Percentiles rank a stretch among this genome's conserved stretches.
phyloP scores from a whole-genome alignment of 2,113 vertebrate species.

The Amphiprion percula region DNA sequence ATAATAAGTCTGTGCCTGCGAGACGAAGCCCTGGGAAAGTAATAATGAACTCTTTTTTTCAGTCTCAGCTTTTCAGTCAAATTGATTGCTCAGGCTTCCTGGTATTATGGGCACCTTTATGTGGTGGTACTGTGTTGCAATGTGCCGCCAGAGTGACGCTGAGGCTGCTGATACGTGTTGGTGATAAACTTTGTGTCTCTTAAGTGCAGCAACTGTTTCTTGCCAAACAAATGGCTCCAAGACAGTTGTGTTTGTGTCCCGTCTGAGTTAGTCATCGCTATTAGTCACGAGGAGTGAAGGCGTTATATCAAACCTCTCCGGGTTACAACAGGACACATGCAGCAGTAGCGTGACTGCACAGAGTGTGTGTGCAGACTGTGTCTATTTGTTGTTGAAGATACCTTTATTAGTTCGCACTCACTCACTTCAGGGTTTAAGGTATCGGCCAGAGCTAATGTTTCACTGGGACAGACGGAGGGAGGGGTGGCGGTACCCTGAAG shows the following conservation, averaged over 20 bases:
- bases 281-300: slow-evolving; percentile 69
- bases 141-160: slow-evolving; percentile 39
- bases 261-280: slow-evolving; percentile 70
- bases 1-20: not conserved
- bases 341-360: slow-evolving; percentile 69
- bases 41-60: not conserved
- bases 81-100: not conserved
- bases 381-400: slow-evolving; percentile 63
- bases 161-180: slow-evolving; percentile 39
- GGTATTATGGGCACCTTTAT: not conserved
- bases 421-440: slow-evolving; percentile 66
- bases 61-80: not conserved
- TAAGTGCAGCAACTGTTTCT: slow-evolving; percentile 44
- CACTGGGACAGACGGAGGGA: slow-evolving; percentile 59
- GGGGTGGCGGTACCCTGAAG: slow-evolving; percentile 51
- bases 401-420: slow-evolving; percentile 62
- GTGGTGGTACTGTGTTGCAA: slow-evolving; percentile 33
- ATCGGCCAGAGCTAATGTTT: slow-evolving; percentile 82
- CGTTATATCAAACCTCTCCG: slow-evolving; percentile 58
- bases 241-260: slow-evolving; percentile 46
- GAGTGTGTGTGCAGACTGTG: slow-evolving; percentile 40
- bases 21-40: slow-evolving; percentile 12
- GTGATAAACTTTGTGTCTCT: slow-evolving; percentile 55
- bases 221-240: slow-evolving; percentile 55
- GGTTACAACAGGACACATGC: slow-evolving; percentile 74